Conservation (phyloP, 2,113 vertebrate species). For the Desmodus rotundus region DNA sequence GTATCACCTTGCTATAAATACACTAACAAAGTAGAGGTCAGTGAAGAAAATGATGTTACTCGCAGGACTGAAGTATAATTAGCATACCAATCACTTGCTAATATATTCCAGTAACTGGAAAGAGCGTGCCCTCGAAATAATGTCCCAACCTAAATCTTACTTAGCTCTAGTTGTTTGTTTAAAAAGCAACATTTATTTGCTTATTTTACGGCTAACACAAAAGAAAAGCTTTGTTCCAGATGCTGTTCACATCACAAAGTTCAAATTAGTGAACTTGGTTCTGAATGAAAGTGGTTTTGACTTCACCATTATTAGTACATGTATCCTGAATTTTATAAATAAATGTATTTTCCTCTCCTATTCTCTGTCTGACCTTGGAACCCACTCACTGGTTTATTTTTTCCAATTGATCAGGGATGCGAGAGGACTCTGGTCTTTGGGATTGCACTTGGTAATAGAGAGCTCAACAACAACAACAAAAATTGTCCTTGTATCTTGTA, state of each 20-base stretch:
- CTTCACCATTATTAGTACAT: not conserved
- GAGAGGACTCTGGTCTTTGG: constrained; percentile 20
- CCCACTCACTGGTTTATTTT: constrained; percentile 24
- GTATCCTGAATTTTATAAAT: not conserved
- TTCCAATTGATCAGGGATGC: not conserved
- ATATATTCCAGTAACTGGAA: constrained; percentile 17
- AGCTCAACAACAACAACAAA: not conserved
- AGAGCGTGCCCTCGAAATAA: constrained; percentile 25
- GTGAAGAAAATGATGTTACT: constrained; percentile 48
- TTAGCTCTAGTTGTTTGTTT: not conserved
- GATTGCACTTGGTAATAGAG: not conserved
- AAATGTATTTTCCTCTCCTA: not conserved
- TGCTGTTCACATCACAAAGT: not conserved
- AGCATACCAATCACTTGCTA: constrained; percentile 26
- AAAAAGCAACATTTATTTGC: not conserved
- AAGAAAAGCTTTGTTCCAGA: not conserved
- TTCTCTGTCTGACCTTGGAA: not conserved
- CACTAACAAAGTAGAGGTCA: constrained; percentile 16
- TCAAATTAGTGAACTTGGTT: not conserved
- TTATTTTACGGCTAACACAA: not conserved
- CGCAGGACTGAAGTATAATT: constrained; percentile 34
- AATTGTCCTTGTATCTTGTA: not conserved
- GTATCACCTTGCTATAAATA: not conserved
- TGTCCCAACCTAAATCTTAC: not conserved
- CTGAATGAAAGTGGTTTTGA: constrained; percentile 7